These are phyloP conservation scores for Myiothlypis coronata DNA, from an alignment of 2,797 vertebrate species.

Conservation along the genomic window DNA sequence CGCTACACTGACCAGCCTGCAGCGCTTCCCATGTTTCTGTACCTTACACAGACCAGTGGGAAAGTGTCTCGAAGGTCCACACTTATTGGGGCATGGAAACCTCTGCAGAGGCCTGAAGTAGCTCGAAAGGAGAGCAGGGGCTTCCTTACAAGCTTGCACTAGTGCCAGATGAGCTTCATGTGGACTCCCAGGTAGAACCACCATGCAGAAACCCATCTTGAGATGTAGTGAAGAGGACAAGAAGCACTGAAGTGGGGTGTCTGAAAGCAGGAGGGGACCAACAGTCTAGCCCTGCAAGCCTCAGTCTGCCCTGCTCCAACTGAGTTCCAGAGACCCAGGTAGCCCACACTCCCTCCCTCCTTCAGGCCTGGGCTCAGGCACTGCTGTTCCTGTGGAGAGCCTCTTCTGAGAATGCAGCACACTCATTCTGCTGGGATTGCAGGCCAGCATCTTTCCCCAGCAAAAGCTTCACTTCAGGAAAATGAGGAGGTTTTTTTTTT, in stretches of 20 bases:
- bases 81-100: fast-evolving
- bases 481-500: not conserved
- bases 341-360: not conserved
- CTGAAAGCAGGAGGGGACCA: not conserved
- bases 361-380: not conserved
- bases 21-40: not conserved
- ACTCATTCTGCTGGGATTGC: not conserved
- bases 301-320: not conserved
- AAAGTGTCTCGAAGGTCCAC: fast-evolving
- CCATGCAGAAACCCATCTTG: not conserved
- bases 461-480: slow-evolving; percentile 39
- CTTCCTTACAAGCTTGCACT: not conserved
- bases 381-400: not conserved
- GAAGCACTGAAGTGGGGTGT: not conserved
- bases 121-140: not conserved
- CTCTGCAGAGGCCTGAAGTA: not conserved
- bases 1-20: not conserved
- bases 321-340: not conserved
- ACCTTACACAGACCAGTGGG: not conserved
- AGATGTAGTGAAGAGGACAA: not conserved
- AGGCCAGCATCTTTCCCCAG: not conserved
- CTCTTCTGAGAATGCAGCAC: not conserved
- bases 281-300: not conserved
- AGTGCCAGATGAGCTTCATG: not conserved
- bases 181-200: not conserved